Evolutionary conservation across 2,113 vertebrate genomes (phyloP), one percentile per base, ranked within the genome.

Genomic region (Pterophyllum scalare): DNA sequence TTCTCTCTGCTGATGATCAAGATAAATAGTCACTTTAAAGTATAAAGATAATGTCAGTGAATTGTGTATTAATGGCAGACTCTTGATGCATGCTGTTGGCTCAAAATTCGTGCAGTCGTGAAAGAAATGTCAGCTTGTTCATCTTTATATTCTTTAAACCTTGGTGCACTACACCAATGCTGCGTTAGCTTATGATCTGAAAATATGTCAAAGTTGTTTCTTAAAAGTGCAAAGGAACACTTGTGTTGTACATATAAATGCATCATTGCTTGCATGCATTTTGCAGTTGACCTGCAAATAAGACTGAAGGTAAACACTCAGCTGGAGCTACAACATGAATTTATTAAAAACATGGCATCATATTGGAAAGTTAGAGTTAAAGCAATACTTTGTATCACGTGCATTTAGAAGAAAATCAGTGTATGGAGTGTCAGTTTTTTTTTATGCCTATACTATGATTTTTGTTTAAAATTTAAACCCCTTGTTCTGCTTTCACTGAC

Each of bases 121-220:
- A 22, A 22, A 24, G 8, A 22, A 75, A 64, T 70, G 56, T 40
- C 5, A 61, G 26, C 77, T 72, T 35, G 7, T 79, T 75, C 10
- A 40, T 84, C 67, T 82, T 85, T 79, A 76, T 46, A 56, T 43
- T 26, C 33, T 75, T 75, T 80, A 0, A 12, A 38, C 60, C 28
- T 61, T 82, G 38, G 78, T 88, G 85, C 87, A 85, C 72, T 82
- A 81, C 79, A 81, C 3, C 35, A 67, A 24, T 8, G n/a, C 65
- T 65, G 19, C 14, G 24, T 74, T 40, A 26, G 20, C 12, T 79
- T 59, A 31, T 70, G 22, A 54, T 82, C 24, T 22, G 77, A 62
- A 19, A 76, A 67, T 22, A 70, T 14, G 8, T 15, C 8, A 5
- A 9, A 5, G 26, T 60, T 60, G 8, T 60, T 7, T 70, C 35